A percentile compares a stretch with the other conserved stretches of the same genome.
These are phyloP conservation scores for Tinamus major DNA, from an alignment of 2,797 vertebrate genomes.

Conservation along the genomic window DNA sequence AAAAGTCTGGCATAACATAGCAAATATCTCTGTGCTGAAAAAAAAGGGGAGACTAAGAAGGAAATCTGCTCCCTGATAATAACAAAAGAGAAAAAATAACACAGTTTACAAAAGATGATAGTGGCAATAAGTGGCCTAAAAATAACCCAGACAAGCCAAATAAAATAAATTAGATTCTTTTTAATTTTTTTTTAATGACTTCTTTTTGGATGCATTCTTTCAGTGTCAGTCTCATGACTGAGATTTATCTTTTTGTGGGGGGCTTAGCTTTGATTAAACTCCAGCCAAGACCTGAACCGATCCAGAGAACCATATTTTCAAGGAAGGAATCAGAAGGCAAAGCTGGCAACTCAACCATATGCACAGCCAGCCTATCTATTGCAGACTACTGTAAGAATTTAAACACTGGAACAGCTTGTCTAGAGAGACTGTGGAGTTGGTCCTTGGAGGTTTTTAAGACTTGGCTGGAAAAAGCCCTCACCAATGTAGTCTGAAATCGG, in stretches of 20 bases:
- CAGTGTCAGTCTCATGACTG: neutral
- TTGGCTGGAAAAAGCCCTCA: neutral
- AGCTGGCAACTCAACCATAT: neutral
- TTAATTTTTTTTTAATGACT: neutral
- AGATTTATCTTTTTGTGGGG: neutral
- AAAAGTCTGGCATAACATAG: neutral
- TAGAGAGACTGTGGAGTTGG: accelerated
- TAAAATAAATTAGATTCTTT: neutral
- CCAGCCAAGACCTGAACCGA: neutral
- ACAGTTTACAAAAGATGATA: neutral
- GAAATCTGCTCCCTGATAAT: neutral
- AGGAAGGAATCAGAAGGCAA: neutral
- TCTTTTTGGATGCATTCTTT: neutral
- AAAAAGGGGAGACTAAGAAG: neutral
- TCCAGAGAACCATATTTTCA: neutral
- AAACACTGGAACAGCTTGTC: neutral
- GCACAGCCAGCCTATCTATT: neutral
- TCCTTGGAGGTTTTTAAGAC: neutral
- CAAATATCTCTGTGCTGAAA: accelerated
- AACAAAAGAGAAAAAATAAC: neutral
- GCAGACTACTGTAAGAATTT: neutral
- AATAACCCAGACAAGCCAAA: neutral
- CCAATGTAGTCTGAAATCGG: neutral
- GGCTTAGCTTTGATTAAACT: neutral
- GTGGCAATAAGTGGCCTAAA: neutral